Evolutionary conservation across 1,140 invertebrate genomes (phyloP), one percentile per base, ranked within the genome.

Genomic region (Aculops lycopersici): DNA sequence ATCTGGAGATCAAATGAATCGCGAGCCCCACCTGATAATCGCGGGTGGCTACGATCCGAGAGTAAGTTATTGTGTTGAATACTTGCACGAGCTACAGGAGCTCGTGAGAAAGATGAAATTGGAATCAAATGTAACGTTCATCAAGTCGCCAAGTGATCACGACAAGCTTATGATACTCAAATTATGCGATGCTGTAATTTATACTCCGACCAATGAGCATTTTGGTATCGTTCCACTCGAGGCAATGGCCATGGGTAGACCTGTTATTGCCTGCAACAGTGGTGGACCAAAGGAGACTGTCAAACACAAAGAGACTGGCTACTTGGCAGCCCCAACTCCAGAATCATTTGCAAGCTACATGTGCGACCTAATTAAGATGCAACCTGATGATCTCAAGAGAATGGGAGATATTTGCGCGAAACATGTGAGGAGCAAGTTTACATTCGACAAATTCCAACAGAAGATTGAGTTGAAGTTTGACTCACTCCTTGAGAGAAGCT

Each of bases 181-280:
- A 37, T 54, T 68, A 42, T 71, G 72, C 51, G 63, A 68, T 46
- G 70, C 72, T 52, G 57, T 97, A 3, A 50, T 98, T 14, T 99
- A 99, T 48, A 98, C 92, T 16, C 92, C 92, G 3, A 66, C 71
- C 0, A 80, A 79, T 55, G 92, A 98, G 56, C 92, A 98, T 62
- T 98, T 98, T 67, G 92, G 92, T 3, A 99, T 99, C 52, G 92
- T 98, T 4, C 92, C 92, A 1, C 58, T 99, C 39, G 92, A 98
- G 64, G 84, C 88, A 1, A 98, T 98, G 92, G 83, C 79, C 52
- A 69, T 72, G 51, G 59, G 64, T 19, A 76, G 79, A 51, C 84
- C 88, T 16, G 86, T 98, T 0, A 71, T 98, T 47, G 92, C 90
- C 0, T 71, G 79, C 1, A 79, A 84, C 52, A 81, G 72, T 54